Evolutionary conservation across 2,888 invertebrate species (phyloP), one percentile per base, ranked within the genome.

Genomic region (Corbicula japonica): DNA sequence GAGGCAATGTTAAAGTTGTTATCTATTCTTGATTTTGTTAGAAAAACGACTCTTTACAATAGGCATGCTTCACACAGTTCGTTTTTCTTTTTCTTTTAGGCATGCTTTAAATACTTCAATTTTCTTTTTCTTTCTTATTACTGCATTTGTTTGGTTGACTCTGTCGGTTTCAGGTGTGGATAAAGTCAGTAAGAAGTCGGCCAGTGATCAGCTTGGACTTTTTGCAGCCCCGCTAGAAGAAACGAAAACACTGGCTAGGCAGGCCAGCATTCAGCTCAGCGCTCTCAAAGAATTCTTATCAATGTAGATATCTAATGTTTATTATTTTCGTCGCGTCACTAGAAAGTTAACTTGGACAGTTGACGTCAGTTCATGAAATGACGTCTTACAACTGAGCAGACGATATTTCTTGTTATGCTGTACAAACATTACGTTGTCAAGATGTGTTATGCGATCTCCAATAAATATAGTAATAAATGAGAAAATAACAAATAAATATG

Each of bases 191-290:
- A 4, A 1, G 12, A 12, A 72, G 0, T 41, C 62, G 8, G 46
- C 71, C 1, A 28, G 38, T 18, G 69, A 56, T 8, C 38, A 54
- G 34, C 63, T 73, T n/a, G 63, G 32, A 1, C 38, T 73, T 30
- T 73, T 80, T 48, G 38, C 69, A 1, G 63, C 50, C 26, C 34
- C 70, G 2, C 54, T 70, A 15, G 73, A 21, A 0, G 54, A 76
- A 34, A 52, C 35, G 6, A 65, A 61, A 26, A 56, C 35, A n/a
- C 48, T 80, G 26, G 73, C 70, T 21, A 71, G 65, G 46, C 38
- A 41, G 2, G 75, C 80, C 18, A 69, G 52, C 12, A 63, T 80
- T 23, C 60, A 75, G 28, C 61, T 79, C 15, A 66, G 46, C 34
- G 71, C 79, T 2, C 46, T 79, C n/a, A 65, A 75, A 30, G 61